A percentile compares a stretch with the other conserved stretches of the same genome.
phyloP scores from a whole-genome alignment of 2,888 invertebrate species.

The Diaperis boleti region DNA sequence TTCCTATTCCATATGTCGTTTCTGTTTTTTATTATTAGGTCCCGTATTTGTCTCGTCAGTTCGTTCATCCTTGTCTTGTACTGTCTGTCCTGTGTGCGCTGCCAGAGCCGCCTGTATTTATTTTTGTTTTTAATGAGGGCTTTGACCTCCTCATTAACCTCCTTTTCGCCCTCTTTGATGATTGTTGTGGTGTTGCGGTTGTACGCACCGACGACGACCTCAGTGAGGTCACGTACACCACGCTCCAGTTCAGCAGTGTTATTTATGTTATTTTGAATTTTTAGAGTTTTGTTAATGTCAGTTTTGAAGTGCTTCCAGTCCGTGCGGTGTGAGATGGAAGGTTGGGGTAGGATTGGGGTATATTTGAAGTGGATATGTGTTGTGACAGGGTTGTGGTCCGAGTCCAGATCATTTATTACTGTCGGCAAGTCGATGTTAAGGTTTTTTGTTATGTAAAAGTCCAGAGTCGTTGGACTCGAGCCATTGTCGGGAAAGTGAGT shows the following conservation, averaged over 20 bases:
- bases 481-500: not conserved
- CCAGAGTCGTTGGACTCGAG: constrained; percentile 2
- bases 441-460: constrained; percentile 12
- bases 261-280: not conserved
- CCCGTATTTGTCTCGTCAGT: not conserved
- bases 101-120: not conserved
- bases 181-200: too few species aligned
- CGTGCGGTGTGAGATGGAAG: not conserved
- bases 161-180: too few species aligned
- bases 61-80: not conserved
- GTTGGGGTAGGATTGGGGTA: too few species aligned
- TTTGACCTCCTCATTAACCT: too few species aligned
- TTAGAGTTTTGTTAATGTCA: not conserved
- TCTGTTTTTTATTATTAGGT: not conserved
- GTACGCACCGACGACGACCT: too few species aligned
- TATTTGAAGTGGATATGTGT: not conserved
- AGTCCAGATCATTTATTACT: not conserved
- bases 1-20: not conserved
- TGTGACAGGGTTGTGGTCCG: not conserved
- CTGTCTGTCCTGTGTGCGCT: not conserved
- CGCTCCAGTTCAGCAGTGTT: not conserved
- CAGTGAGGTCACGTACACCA: not conserved
- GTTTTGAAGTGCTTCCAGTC: not conserved
- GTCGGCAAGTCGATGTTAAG: not conserved
- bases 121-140: too few species aligned